Conservation (phyloP, 2,888 invertebrate genomes). For the Luperina testacea region DNA sequence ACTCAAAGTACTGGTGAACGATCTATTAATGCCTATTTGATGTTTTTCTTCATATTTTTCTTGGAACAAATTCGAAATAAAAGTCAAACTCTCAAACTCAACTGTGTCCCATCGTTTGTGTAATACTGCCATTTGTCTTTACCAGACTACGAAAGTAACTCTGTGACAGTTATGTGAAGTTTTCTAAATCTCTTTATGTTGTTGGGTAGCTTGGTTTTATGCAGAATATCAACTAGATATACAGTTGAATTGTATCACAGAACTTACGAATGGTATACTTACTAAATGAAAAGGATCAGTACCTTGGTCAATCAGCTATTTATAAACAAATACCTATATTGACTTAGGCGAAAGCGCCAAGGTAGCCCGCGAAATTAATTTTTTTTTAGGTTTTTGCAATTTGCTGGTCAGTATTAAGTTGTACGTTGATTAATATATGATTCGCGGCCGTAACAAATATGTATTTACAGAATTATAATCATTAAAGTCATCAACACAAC, state of each 20-base stretch:
- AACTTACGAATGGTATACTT: neutral
- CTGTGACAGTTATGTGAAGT: neutral
- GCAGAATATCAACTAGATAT: neutral
- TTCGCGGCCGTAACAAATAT: no score
- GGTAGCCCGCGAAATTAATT: no score
- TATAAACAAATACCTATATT: slow-evolving; percentile 72
- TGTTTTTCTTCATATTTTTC: neutral
- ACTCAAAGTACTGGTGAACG: neutral
- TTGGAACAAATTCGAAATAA: neutral
- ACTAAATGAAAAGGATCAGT: neutral
- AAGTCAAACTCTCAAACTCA: no score
- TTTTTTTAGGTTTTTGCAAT: no score
- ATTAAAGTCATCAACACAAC: no score
- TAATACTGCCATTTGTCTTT: no score
- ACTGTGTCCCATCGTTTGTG: no score
- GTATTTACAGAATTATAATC: no score
- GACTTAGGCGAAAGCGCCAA: slow-evolving; percentile 63
- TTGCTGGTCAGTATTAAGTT: no score
- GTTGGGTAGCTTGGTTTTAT: neutral
- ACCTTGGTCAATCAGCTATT: slow-evolving; percentile 52
- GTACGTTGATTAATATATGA: no score
- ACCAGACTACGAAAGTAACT: neutral
- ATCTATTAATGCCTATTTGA: neutral
- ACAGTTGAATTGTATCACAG: neutral
- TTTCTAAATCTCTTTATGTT: no score